Base-by-base conservation (phyloP, 1,140 invertebrate genomes). In the Drosophila elegans region DNA sequence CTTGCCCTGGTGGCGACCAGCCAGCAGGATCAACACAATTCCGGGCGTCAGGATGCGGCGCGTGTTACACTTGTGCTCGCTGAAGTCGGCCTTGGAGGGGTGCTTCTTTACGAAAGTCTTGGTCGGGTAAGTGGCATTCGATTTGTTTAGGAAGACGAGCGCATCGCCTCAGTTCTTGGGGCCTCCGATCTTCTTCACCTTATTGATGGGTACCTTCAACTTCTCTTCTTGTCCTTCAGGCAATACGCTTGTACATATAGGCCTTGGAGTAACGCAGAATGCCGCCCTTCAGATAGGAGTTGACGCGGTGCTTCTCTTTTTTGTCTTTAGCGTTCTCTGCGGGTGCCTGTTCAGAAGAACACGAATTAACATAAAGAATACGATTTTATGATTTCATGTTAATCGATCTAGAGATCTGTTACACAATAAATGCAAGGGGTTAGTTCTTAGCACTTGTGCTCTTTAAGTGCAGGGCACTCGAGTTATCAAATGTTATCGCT, bases 1-100 rank as follows among this genome's bases (percentile, higher is more conserved):
- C 94, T 99, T 99, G 93, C 98, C 98, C 91, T 98, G 97, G 91
- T 99, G 98, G 64, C 95, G 94, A 54, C 99, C 99, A 91, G 98
- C 98, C 66, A 99, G 93, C 64, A 99, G 92, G 80, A 99, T 99
- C 48, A 98, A 95, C 27, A 99, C 94, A 1, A 97, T 98, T 78
- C 99, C 99, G 3, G 98, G 97, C 29, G 95, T 96, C 54, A 99
- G 94, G 61, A 95, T 95, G 42, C 94, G 93, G 53, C 98, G 95
- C 1, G 96, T 93, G 62, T 96, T 93, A 56, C 96, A 94, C 57
- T 94, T 95, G 88, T 98, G 97, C 83, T 97, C 94, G 67, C 94
- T 95, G 93, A 98, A 98, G 54, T 93, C 93, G 66, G 95, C 95
- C 78, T 94, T 95, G 11, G 93, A 77, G 39, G 94, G 94, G 55